phyloP scores from a whole-genome alignment of 2,113 vertebrate species.

The Syngnathus typhle region DNA sequence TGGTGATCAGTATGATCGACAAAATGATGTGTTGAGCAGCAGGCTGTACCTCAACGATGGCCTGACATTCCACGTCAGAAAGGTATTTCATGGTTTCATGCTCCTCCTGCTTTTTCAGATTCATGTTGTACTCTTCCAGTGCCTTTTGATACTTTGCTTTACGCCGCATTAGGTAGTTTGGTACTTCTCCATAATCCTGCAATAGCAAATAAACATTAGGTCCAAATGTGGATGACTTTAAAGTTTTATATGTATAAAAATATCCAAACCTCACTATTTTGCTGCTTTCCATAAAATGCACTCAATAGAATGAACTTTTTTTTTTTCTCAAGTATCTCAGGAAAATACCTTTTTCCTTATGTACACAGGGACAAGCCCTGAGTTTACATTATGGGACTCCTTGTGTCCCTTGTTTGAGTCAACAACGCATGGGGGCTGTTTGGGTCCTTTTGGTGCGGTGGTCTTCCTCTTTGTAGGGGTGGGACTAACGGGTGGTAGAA shows the following conservation, averaged over 20 bases:
- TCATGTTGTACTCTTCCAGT: conserved; percentile 73
- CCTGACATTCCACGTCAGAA: conserved; percentile 2
- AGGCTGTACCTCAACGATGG: conserved; percentile 4
- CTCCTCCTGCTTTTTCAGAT: conserved; percentile 4
- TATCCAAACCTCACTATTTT: neutral
- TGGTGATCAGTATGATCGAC: neutral
- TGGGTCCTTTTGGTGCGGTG: neutral
- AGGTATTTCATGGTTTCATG: conserved; percentile 9
- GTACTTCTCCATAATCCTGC: conserved; percentile 83
- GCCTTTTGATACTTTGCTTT: conserved; percentile 73
- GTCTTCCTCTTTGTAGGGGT: neutral
- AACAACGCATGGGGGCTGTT: neutral
- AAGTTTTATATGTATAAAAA: neutral
- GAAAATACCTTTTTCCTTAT: conserved; percentile 7
- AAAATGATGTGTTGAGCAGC: neutral
- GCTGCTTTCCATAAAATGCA: neutral
- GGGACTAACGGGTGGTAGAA: conserved; percentile 1
- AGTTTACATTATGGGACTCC: neutral
- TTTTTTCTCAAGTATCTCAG: neutral
- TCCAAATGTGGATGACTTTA: neutral
- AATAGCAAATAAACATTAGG: neutral
- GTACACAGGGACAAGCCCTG: neutral
- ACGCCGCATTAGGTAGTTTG: conserved; percentile 76
- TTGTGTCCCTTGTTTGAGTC: conserved; percentile 8
- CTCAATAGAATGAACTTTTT: neutral